Conservation (phyloP, 2,797 vertebrate species). For the Poeciliopsis infans region DNA sequence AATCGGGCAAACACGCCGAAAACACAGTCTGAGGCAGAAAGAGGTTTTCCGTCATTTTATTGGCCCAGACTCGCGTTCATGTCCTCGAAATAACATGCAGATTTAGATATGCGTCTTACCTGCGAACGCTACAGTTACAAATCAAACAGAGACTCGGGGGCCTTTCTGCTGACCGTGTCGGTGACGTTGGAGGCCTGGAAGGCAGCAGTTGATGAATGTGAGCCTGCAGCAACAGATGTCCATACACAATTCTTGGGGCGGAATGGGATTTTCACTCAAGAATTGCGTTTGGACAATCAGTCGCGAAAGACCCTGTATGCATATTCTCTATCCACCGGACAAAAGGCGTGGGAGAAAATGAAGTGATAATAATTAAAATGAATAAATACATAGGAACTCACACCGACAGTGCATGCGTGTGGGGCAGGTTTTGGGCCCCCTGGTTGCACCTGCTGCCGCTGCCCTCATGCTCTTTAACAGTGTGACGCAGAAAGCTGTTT, state of each 20-base stretch:
- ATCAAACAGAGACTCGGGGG: constrained; percentile 29
- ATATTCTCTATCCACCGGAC: constrained; percentile 36
- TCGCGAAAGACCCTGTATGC: constrained; percentile 81
- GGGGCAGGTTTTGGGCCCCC: constrained; percentile 34
- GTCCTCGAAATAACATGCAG: constrained; percentile 35
- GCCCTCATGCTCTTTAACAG: constrained; percentile 55
- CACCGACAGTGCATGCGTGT: constrained; percentile 15
- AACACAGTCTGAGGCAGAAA: constrained; percentile 64
- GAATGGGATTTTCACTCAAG: constrained; percentile 92
- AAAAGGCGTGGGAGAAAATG: constrained; percentile 15
- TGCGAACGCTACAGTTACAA: constrained; percentile 60
- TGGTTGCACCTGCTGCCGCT: constrained; percentile 68
- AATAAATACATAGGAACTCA: constrained; percentile 32
- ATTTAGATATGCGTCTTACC: constrained; percentile 58
- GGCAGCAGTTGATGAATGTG: constrained; percentile 75
- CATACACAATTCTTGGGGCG: constrained; percentile 99
- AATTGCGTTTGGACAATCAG: constrained; percentile 99
- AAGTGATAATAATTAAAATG: constrained; percentile 8
- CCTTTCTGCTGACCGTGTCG: constrained; percentile 36
- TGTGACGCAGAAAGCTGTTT: constrained; percentile 33
- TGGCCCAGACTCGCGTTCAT: constrained; percentile 35
- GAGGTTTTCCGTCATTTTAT: constrained; percentile 67
- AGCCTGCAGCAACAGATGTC: constrained; percentile 99
- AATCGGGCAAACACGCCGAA: constrained; percentile 60
- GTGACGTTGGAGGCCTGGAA: constrained; percentile 50